A percentile compares a stretch with the other conserved stretches of the same genome.
These are phyloP conservation scores for Pseudois nayaur DNA, from an alignment of 2,113 vertebrate species.

Conservation along the genomic window DNA sequence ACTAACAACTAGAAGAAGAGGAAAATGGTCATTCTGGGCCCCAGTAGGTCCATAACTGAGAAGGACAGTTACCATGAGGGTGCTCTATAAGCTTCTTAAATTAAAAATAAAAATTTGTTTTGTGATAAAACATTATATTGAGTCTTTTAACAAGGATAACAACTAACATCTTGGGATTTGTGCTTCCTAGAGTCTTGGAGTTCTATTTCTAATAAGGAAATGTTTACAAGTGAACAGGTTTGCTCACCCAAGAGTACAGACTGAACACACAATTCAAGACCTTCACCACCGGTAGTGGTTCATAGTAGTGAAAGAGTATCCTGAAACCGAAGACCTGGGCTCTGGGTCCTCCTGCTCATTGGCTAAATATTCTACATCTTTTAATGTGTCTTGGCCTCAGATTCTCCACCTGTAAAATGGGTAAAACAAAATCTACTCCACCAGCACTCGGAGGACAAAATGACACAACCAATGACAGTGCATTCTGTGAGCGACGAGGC, in stretches of 20 bases:
- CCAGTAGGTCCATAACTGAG: not conserved
- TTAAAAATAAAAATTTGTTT: not conserved
- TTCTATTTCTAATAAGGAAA: not conserved
- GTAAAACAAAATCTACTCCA: not conserved
- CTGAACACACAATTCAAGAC: not conserved
- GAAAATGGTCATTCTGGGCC: not conserved
- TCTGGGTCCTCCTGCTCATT: not conserved
- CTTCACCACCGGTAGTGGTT: not conserved
- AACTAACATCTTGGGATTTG: not conserved
- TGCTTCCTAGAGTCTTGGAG: not conserved
- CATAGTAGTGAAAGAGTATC: not conserved
- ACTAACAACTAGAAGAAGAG: not conserved
- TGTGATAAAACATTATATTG: not conserved
- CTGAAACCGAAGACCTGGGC: not conserved
- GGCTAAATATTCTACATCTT: not conserved
- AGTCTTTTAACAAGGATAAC: not conserved
- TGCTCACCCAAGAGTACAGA: not conserved
- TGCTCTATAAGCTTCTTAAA: not conserved
- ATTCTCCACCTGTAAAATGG: not conserved
- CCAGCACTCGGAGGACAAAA: not conserved
- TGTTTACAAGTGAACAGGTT: not conserved
- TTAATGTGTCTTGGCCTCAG: not conserved
- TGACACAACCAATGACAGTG: not conserved
- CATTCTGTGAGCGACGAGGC: not conserved
- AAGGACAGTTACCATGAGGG: not conserved